Evolutionary conservation across 2,797 vertebrate species (phyloP).

Genomic region (Schizothorax lantsangensis): DNA sequence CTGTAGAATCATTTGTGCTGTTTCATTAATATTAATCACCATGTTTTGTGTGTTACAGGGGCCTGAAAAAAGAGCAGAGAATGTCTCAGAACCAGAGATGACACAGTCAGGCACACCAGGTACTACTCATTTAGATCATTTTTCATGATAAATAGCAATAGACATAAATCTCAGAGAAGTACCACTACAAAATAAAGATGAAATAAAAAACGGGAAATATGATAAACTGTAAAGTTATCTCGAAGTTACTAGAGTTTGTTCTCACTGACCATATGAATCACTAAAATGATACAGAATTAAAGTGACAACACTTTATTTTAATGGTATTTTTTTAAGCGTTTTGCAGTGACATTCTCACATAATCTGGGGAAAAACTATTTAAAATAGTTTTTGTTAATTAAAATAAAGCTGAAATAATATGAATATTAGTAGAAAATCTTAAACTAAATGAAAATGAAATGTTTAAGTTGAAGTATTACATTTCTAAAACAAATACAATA

Average conservation of each 20-base stretch:
- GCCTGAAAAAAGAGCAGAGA: not conserved
- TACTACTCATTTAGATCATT: not conserved
- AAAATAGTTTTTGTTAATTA: not conserved
- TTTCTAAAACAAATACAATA: not conserved
- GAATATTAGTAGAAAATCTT: not conserved
- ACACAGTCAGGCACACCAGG: constrained; percentile 1
- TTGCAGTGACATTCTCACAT: too few species aligned
- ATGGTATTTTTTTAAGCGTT: not conserved
- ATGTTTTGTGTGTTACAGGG: constrained; percentile 1
- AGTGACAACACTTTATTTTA: not conserved
- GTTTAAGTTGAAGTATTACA: not conserved
- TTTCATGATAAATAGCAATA: not conserved
- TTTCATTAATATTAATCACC: not conserved
- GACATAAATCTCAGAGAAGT: not conserved
- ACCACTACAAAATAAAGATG: not conserved
- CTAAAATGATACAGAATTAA: not conserved
- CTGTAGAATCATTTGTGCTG: not conserved
- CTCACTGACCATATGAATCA: not conserved
- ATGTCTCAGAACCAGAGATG: not conserved
- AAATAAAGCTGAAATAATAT: not conserved
- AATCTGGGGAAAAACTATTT: too few species aligned
- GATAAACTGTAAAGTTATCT: not conserved
- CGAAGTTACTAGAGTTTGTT: not conserved
- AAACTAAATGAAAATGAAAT: not conserved
- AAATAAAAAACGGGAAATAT: not conserved